Percentiles rank a stretch among this genome's conserved stretches.
phyloP scores from a whole-genome alignment of 2,888 invertebrate genomes.

The Listrodromus nycthemerus region DNA sequence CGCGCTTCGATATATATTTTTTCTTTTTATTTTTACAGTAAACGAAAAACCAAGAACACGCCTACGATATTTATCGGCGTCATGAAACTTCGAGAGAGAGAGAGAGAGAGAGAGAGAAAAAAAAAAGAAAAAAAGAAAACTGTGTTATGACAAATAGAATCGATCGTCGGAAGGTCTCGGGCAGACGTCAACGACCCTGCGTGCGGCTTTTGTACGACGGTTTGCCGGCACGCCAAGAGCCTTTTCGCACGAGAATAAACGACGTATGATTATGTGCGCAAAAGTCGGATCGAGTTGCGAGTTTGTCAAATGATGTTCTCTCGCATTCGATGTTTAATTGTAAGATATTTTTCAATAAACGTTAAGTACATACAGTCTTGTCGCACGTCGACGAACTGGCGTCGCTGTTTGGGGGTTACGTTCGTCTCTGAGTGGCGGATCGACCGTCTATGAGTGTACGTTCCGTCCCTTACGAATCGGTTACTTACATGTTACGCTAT shows the following conservation, averaged over 20 bases:
- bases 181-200: not conserved
- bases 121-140: slow-evolving; percentile 15
- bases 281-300: slow-evolving; percentile 7
- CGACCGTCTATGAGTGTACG: not conserved
- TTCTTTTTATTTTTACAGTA: not conserved
- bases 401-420: slow-evolving; percentile 2
- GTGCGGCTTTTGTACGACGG: not conserved
- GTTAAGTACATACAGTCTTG: slow-evolving; percentile 58
- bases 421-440: not conserved
- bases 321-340: slow-evolving; percentile 76
- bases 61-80: slow-evolving; percentile 40
- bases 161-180: not conserved
- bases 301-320: slow-evolving; percentile 15
- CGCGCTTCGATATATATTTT: not conserved
- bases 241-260: not conserved
- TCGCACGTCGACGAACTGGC: slow-evolving; percentile 6
- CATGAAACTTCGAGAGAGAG: not conserved
- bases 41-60: slow-evolving; percentile 27
- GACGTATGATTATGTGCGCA: not conserved
- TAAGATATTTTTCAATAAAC: slow-evolving; percentile 82
- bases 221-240: not conserved
- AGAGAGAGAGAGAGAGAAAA: slow-evolving; percentile 12
- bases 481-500: slow-evolving; percentile 60
- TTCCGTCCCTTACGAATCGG: not conserved
- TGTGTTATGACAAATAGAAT: not conserved